Percentiles rank a stretch among this genome's conserved stretches.
Conservation (phyloP, 92 coral and sea anemone genomes). For the Siderastrea siderea region DNA sequence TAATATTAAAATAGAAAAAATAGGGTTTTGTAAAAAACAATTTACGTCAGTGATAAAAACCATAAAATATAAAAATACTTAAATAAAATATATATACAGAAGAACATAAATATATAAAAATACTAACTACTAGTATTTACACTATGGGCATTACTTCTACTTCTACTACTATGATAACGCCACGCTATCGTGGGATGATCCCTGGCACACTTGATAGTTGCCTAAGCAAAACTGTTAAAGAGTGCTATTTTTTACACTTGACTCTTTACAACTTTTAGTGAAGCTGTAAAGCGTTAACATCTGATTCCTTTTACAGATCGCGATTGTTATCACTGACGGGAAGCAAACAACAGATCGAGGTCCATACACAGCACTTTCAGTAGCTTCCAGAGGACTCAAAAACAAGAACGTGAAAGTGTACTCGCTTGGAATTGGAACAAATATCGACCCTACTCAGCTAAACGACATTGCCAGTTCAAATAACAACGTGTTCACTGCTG, state of each 20-base stretch:
- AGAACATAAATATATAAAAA: too few species aligned
- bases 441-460: slow-evolving; percentile 3
- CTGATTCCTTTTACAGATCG: slow-evolving; percentile 26
- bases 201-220: too few species aligned
- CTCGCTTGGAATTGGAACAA: slow-evolving; percentile 62
- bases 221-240: background rate
- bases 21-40: too few species aligned
- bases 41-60: too few species aligned
- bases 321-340: slow-evolving; percentile 71
- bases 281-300: background rate
- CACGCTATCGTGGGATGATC: too few species aligned
- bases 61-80: too few species aligned
- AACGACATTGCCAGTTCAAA: slow-evolving; percentile 35
- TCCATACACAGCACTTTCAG: slow-evolving; percentile 28
- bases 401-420: slow-evolving; percentile 56
- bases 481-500: slow-evolving; percentile 23
- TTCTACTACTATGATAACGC: too few species aligned
- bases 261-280: background rate
- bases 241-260: background rate
- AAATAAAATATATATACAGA: too few species aligned
- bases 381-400: slow-evolving; percentile 55
- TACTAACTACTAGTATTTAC: too few species aligned
- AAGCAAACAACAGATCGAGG: slow-evolving; percentile 61
- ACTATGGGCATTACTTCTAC: too few species aligned
- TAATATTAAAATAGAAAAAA: too few species aligned